phyloP scores from a whole-genome alignment of 2,113 vertebrate species.

The Phocoena phocoena region DNA sequence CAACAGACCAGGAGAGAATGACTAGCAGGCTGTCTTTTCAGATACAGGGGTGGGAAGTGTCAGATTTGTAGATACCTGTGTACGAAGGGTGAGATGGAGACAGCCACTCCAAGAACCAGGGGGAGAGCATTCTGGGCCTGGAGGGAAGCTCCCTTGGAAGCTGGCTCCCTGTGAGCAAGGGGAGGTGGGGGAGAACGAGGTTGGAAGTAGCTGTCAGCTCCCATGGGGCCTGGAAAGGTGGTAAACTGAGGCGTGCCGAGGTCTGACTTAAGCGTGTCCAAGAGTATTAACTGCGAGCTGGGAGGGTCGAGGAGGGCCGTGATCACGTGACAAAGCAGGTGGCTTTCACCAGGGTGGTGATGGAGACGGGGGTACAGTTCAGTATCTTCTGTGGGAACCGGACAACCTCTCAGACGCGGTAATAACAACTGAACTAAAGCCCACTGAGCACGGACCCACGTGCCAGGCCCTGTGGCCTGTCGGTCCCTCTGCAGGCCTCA shows the following conservation, averaged over 20 bases:
- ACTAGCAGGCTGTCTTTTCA: fast-evolving
- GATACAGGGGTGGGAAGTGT: fast-evolving
- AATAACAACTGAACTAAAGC: not conserved
- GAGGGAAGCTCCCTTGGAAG: not conserved
- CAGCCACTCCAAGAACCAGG: not conserved
- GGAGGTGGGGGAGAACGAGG: no score
- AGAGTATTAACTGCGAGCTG: not conserved
- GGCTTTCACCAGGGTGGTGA: not conserved
- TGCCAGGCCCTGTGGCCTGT: not conserved
- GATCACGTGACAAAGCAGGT: not conserved
- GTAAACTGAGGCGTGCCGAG: not conserved
- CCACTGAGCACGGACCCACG: fast-evolving
- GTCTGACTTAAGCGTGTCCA: not conserved
- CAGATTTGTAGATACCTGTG: fast-evolving
- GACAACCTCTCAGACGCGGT: not conserved
- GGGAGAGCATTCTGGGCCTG: not conserved
- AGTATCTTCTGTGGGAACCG: not conserved
- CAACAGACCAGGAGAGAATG: fast-evolving
- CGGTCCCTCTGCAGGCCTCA: not conserved
- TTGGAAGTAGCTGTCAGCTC: no score
- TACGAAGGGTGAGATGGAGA: not conserved
- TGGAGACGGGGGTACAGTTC: not conserved
- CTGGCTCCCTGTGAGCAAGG: not conserved
- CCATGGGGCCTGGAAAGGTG: not conserved
- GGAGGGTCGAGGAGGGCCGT: fast-evolving